Percentiles rank a stretch among this genome's conserved stretches.
Conservation (phyloP, 1,140 invertebrate genomes). For the Drosophila grimshawi region DNA sequence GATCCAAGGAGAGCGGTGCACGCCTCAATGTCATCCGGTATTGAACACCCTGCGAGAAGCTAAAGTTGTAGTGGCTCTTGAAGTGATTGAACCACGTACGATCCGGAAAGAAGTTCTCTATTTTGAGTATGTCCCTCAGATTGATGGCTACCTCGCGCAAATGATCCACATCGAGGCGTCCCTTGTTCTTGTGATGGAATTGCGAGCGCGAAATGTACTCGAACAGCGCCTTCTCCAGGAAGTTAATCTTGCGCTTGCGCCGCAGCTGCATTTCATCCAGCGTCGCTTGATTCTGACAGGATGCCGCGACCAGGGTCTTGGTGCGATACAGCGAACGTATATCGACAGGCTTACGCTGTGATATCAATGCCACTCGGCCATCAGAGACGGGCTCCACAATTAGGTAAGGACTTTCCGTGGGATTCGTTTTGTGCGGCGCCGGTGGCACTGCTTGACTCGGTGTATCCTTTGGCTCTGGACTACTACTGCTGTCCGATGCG, state of each 20-base stretch:
- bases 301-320: conserved; percentile 54
- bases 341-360: conserved; percentile 24
- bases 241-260: conserved; percentile 69
- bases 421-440: not conserved
- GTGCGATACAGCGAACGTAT: conserved; percentile 60
- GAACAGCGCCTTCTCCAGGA: conserved; percentile 65
- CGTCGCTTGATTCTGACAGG: conserved; percentile 62
- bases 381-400: not conserved
- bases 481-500: conserved; percentile 10
- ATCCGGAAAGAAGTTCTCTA: conserved; percentile 77
- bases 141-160: conserved; percentile 63
- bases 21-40: conserved; percentile 34
- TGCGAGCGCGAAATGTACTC: conserved; percentile 73
- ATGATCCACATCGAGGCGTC: conserved; percentile 56
- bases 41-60: conserved; percentile 58
- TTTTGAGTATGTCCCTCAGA: conserved; percentile 72
- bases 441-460: not conserved
- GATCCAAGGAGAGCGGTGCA: conserved; percentile 63
- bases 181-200: conserved; percentile 63
- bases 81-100: conserved; percentile 71
- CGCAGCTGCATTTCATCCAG: conserved; percentile 56
- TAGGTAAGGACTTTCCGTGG: not conserved
- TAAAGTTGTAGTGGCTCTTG: conserved; percentile 65
- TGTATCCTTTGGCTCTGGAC: conserved; percentile 8
- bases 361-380: not conserved